Evolutionary conservation across 2,797 vertebrate species (phyloP).

Genomic region (Synanceia verrucosa): DNA sequence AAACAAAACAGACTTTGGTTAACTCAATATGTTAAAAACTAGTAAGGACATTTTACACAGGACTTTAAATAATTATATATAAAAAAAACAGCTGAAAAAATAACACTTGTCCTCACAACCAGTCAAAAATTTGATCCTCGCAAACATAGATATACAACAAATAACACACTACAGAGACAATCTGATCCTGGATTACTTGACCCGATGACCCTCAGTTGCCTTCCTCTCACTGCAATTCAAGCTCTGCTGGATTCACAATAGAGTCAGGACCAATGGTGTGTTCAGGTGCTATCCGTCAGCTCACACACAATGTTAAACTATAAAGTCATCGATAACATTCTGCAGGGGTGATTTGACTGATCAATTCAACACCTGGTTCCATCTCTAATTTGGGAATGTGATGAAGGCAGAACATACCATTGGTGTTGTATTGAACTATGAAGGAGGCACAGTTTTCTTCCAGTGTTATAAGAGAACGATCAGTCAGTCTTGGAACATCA

Average conservation of each 20-base stretch:
- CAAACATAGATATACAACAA: conserved; percentile 3
- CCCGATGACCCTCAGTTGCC: conserved; percentile 64
- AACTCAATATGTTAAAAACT: background rate
- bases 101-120: background rate
- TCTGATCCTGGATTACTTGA: conserved; percentile 77
- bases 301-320: background rate
- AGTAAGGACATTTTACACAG: background rate
- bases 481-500: background rate
- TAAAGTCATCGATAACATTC: background rate
- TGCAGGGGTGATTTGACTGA: background rate
- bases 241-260: background rate
- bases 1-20: background rate
- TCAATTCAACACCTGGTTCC: background rate
- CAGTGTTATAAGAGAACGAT: conserved; percentile 5
- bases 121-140: background rate
- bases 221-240: conserved; percentile 36
- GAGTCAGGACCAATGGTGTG: background rate
- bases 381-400: background rate
- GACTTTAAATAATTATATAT: background rate
- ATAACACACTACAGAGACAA: conserved; percentile 12
- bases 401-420: background rate
- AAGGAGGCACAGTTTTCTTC: background rate
- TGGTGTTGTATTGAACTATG: background rate
- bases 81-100: background rate
- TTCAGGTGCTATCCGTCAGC: conserved; percentile 5